Evolutionary conservation across 2,888 invertebrate genomes (phyloP).

Genomic region (Vesta saturnalis): DNA sequence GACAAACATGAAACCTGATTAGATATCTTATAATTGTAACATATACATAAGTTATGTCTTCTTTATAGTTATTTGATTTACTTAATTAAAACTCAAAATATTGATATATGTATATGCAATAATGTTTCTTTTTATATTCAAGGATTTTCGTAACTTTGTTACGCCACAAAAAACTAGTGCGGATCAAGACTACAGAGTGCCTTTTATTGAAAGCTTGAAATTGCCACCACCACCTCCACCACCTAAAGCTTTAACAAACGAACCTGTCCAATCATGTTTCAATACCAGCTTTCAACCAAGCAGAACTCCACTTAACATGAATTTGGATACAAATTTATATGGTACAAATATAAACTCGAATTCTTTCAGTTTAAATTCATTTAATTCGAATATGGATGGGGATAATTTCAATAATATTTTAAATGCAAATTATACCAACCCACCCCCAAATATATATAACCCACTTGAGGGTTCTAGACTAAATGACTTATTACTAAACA

Average conservation of each 20-base stretch:
- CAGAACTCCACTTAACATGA: background rate
- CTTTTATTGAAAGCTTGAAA: constrained; percentile 54
- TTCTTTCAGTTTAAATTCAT: background rate
- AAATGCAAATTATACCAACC: background rate
- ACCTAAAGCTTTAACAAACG: constrained; percentile 51
- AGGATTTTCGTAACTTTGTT: constrained; percentile 47
- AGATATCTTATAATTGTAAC: too few species aligned
- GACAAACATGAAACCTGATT: too few species aligned
- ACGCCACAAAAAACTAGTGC: constrained; percentile 14
- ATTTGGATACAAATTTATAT: background rate
- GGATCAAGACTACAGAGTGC: constrained; percentile 58
- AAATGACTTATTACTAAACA: constrained; percentile 16
- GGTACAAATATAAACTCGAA: background rate
- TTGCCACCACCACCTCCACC: constrained; percentile 65
- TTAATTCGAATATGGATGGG: background rate
- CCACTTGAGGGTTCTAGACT: background rate
- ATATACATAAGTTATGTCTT: too few species aligned
- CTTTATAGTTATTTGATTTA: too few species aligned
- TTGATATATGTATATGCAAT: constrained; percentile 1
- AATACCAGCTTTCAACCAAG: constrained; percentile 1
- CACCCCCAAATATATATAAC: background rate
- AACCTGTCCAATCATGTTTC: constrained; percentile 21
- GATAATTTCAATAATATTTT: background rate
- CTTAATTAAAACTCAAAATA: too few species aligned
- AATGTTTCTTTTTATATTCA: constrained; percentile 23